Percentiles rank a stretch among this genome's conserved stretches.
Conservation (phyloP, 1,140 invertebrate genomes). For the Polypedilum vanderplanki region DNA sequence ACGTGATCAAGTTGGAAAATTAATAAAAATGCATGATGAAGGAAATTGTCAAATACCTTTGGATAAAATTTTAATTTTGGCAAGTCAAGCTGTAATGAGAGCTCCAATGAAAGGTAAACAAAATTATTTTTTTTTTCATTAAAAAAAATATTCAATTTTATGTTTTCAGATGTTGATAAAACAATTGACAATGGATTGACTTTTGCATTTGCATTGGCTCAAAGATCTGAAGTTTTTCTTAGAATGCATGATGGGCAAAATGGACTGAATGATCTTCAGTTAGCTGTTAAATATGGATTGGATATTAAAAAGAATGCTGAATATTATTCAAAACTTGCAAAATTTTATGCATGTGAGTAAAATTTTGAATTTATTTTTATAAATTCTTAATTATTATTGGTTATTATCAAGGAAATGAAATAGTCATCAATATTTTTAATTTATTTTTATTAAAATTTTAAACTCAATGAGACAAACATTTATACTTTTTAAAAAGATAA, state of each 20-base stretch:
- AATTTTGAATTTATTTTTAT: too few relatives aligned
- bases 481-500: too few relatives aligned
- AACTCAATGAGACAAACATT: too few relatives aligned
- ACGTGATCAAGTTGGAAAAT: conserved; percentile 45
- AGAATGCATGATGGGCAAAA: conserved; percentile 46
- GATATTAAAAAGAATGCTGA: conserved; percentile 49
- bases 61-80: conserved; percentile 50
- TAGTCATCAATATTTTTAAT: too few relatives aligned
- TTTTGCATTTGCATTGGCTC: conserved; percentile 53
- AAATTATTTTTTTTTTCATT: conserved; percentile 29
- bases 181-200: conserved; percentile 52
- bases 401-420: too few relatives aligned
- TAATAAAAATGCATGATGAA: conserved; percentile 44
- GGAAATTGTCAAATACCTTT: conserved; percentile 31
- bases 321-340: conserved; percentile 55
- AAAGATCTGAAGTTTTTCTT: conserved; percentile 52
- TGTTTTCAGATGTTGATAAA: conserved; percentile 44
- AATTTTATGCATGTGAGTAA: conserved; percentile 51
- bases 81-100: conserved; percentile 56
- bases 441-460: too few relatives aligned
- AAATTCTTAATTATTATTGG: too few relatives aligned
- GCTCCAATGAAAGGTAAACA: conserved; percentile 51
- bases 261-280: conserved; percentile 54
- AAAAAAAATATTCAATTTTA: conserved; percentile 26
- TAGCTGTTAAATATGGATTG: conserved; percentile 52